A percentile compares a stretch with the other conserved stretches of the same genome.
Evolutionary conservation across 2,113 vertebrate genomes (phyloP).

Genomic region (Nycticryphes semicollaris): DNA sequence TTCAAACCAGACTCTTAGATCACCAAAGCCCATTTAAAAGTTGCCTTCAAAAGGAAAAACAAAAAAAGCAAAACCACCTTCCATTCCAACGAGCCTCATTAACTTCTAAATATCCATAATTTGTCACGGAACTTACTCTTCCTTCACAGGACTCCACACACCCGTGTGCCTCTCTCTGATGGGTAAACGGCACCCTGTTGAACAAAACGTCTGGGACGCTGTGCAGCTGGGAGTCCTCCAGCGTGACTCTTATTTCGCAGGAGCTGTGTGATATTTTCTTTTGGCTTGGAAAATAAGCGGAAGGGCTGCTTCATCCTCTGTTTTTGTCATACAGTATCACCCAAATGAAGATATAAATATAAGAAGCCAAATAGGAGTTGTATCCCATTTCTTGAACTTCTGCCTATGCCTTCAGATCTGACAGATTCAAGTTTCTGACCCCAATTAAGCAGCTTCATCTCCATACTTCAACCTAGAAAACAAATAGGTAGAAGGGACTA

Average conservation of each 20-base stretch:
- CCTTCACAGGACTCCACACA: background rate
- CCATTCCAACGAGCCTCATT: background rate
- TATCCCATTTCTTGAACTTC: background rate
- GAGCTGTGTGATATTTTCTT: background rate
- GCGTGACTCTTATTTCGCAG: background rate
- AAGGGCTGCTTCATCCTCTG: background rate
- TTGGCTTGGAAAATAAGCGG: background rate
- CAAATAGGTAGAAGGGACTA: background rate
- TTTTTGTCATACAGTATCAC: background rate
- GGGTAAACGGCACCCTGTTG: background rate
- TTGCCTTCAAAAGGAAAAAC: background rate
- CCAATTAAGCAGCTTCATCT: background rate
- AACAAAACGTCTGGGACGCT: background rate
- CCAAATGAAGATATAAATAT: background rate
- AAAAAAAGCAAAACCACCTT: background rate
- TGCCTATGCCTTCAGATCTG: background rate
- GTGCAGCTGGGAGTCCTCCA: background rate
- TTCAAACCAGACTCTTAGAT: background rate
- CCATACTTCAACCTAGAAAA: background rate
- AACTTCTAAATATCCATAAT: background rate
- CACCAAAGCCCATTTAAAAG: background rate
- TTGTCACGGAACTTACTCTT: background rate
- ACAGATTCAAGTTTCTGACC: constrained; percentile 4
- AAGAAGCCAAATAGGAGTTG: background rate
- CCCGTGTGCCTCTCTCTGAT: background rate